Base-by-base conservation (phyloP, 2,888 invertebrate species). In the Pandemis corylana region DNA sequence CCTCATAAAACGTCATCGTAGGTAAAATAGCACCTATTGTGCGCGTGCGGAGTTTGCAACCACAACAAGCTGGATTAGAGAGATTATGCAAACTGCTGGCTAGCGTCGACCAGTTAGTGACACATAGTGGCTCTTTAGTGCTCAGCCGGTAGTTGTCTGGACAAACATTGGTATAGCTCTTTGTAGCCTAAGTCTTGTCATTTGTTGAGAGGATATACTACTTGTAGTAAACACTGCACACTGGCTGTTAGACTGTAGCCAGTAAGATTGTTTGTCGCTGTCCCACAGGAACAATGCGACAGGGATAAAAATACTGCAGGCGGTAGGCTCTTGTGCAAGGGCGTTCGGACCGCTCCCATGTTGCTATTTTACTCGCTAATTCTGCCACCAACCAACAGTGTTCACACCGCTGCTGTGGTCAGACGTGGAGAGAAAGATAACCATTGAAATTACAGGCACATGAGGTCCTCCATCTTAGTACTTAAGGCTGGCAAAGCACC, bases 71-170 rank as follows among this genome's bases (percentile, higher is more conserved):
- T n/a, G 49, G 28, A 65, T 49, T 28, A 69, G 75, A 9, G 15
- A 78, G 82, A 83, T 84, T 84, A 84, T 83, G 86, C 80, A 83
- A 85, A 83, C 84, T 82, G 82, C 75, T 76, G 78, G 77, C 79
- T 74, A 63, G 80, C 77, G 74, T 76, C 76, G 79, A 81, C 78
- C 80, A 76, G 82, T 84, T 82, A 82, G 82, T 12, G 12, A 12
- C 56, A 12, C 56, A 56, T 20, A 15, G 7, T 81, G 79, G 83
- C 80, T 83, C 79, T 84, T 81, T 83, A 82, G 72, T 75, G 59
- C 77, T 79, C 80, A 81, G 83, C 80, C 76, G 77, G 78, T 68
- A 72, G 51, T 68, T 65, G 51, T 68, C 59, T 56, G 63, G 68
- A 36, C 72, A 44, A 68, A 72, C 68, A 68, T 41, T 67, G 53